Conservation (phyloP, 1,140 invertebrate genomes). For the Polyergus mexicanus region DNA sequence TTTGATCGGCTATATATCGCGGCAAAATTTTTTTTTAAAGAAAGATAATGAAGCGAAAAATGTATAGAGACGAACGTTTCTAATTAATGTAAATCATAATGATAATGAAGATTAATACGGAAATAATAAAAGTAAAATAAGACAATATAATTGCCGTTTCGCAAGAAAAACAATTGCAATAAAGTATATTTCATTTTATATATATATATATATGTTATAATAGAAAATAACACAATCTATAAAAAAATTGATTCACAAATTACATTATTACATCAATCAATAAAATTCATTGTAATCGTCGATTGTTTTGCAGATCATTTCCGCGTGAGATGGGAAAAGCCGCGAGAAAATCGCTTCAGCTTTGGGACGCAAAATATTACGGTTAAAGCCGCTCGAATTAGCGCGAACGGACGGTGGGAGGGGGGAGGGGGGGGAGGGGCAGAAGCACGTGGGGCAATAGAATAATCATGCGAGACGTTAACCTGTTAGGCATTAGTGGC, state of each 20-base stretch:
- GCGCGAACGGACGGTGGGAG: constrained; percentile 17
- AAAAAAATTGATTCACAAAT: background rate
- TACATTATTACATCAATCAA: background rate
- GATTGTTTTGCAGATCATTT: background rate
- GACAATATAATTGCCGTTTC: background rate
- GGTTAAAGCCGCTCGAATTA: constrained; percentile 67
- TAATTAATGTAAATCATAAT: constrained; percentile 27
- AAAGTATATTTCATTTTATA: background rate
- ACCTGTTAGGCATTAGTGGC: constrained; percentile 85
- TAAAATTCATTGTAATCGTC: background rate
- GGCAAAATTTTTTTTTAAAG: constrained; percentile 31
- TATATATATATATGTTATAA: background rate
- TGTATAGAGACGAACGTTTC: background rate
- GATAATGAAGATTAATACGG: background rate
- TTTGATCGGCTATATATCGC: constrained; percentile 21
- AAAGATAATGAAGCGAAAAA: constrained; percentile 33
- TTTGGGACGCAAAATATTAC: constrained; percentile 63
- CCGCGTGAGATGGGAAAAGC: background rate
- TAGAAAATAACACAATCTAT: background rate
- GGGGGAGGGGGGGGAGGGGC: background rate
- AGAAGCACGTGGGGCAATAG: constrained; percentile 69
- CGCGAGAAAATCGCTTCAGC: constrained; percentile 23
- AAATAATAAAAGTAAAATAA: constrained; percentile 1
- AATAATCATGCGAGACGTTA: constrained; percentile 81
- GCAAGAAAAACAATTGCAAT: background rate